These are phyloP conservation scores for Brevimyrus niger DNA, from an alignment of 2,113 vertebrate species.

Conservation along the genomic window DNA sequence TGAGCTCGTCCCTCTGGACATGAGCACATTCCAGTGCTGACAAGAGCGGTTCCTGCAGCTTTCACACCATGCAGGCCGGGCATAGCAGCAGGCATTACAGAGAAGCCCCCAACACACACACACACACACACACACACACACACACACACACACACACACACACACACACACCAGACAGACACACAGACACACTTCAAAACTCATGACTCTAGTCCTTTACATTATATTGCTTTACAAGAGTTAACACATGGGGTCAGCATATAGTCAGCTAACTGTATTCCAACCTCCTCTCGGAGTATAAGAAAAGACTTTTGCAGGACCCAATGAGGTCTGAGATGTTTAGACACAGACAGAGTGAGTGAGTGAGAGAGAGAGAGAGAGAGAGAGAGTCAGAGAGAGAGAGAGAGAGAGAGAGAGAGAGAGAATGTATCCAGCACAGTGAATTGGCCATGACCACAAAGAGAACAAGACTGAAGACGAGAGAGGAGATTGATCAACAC, in stretches of 20 bases:
- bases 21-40: background rate
- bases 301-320: background rate
- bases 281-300: background rate
- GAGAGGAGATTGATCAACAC: background rate
- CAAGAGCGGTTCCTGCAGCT: background rate
- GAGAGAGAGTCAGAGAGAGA: background rate
- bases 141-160: too few species aligned
- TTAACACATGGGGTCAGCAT: background rate
- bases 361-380: background rate
- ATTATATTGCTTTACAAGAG: background rate
- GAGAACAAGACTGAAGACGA: background rate
- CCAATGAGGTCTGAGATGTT: background rate
- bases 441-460: background rate
- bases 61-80: background rate
- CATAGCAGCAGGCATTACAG: background rate
- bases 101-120: background rate
- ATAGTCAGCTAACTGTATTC: background rate
- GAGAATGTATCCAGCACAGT: background rate
- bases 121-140: background rate
- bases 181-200: background rate
- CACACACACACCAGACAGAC: too few species aligned
- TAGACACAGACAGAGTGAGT: background rate
- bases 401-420: background rate
- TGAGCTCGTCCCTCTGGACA: background rate
- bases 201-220: background rate